Base-by-base conservation (phyloP, 1,140 invertebrate genomes). In the Wasmannia auropunctata region DNA sequence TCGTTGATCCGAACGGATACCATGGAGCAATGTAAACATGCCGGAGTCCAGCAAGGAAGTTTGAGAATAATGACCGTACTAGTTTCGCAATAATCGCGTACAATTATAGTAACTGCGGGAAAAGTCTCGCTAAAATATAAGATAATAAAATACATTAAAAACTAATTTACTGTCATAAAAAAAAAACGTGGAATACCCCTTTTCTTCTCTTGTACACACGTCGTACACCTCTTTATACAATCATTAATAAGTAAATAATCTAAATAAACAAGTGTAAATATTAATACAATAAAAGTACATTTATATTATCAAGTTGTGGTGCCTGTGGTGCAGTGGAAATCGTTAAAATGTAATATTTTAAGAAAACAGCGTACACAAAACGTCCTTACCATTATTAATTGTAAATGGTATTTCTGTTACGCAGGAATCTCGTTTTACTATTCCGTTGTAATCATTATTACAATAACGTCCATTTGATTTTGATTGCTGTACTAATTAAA, bases 1-100 rank as follows among this genome's bases (percentile, higher is more conserved):
- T 85, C 74, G 75, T 85, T 86, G 77, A 58, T 84, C 22, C 85
- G 85, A 49, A 75, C 16, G 43, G 54, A 74, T 65, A 81, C 40
- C 51, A 49, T 5, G 31, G n/a, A 69, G 5, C 54, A 49, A 54
- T 75, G 77, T 83, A 86, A 86, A 86, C 77, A 85, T 65, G 51
- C 28, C 8, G 19, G 7, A 37, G 49, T 34, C 63, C 25, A 46
- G 14, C 28, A 46, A 34, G 67, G 25, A 34, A 83, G 79, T 83
- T 83, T 11, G n/a, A 72, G 25, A 83, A 46, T 83, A 72, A 83
- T 74, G 79, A 74, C 14, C n/a, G 67, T 58, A 58, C 34, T 43
- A 80, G 51, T 72, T 81, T 43, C 37, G 14, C 14, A 46, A 72
- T n/a, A 72, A 69, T 54, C n/a, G 40, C 4, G 40, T 49, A 56